Conservation (phyloP, 2,797 vertebrate species). For the Melanogrammus aeglefinus region DNA sequence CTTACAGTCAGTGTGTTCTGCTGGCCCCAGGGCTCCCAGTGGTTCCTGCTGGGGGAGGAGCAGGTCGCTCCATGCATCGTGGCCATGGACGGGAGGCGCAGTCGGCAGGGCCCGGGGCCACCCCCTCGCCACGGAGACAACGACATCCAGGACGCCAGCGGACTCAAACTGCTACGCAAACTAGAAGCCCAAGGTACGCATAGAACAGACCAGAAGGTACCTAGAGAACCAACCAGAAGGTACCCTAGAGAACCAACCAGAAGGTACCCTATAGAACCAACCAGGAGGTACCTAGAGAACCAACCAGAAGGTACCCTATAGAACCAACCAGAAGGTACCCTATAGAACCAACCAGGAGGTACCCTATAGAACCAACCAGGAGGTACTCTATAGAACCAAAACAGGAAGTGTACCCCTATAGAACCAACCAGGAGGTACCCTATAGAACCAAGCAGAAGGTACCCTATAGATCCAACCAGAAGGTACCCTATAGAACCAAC, state of each 20-base stretch:
- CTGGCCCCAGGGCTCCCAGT: slow-evolving; percentile 83
- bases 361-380: no score
- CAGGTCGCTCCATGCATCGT: slow-evolving; percentile 82
- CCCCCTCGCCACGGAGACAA: slow-evolving; percentile 73
- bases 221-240: neutral
- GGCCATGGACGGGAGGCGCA: slow-evolving; percentile 86
- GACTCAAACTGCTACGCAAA: slow-evolving; percentile 87
- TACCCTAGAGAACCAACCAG: neutral
- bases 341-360: no score
- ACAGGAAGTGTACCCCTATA: no score
- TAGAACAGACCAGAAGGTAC: slow-evolving; percentile 64
- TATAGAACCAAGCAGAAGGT: no score
- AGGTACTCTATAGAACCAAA: no score
- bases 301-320: neutral
- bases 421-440: no score
- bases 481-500: no score
- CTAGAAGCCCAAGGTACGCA: slow-evolving; percentile 90
- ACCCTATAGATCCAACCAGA: no score
- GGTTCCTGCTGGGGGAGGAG: slow-evolving; percentile 87
- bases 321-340: no score
- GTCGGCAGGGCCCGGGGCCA: slow-evolving; percentile 79
- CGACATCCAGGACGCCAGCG: slow-evolving; percentile 73
- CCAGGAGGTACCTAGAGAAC: no score
- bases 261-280: neutral
- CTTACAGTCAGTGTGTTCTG: neutral